Evolutionary conservation across 2,113 vertebrate species (phyloP), one percentile per base, ranked within the genome.

Genomic region (Neofelis nebulosa): DNA sequence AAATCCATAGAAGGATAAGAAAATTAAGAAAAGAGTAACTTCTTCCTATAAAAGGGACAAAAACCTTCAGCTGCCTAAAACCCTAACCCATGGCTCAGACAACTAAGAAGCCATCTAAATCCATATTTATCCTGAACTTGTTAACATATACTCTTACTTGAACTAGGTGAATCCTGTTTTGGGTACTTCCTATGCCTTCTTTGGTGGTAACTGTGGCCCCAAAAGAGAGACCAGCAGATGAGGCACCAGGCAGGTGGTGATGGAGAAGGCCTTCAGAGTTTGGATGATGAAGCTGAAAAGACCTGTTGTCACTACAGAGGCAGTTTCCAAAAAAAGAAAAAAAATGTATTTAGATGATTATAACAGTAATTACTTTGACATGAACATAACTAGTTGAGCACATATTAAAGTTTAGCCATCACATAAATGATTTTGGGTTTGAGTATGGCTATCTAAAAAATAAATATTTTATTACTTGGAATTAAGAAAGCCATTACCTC

Each of bases 111-210:
- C 38, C 12, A 48, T 25, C 80, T 41, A 78, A 91, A 63, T 11
- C 8, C 81, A 57, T 4, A 10, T 48, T 92, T 5, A 14, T 23
- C 21, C 71, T 21, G 25, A 63, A 87, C 5, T n/a, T 12, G 12
- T 94, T 81, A 31, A 23, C 45, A 48, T 27, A 14, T 19, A 5
- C 9, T 96, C 95, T 97, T 97, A 99, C 99, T 99, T 99, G 99
- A 63, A 99, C 99, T 0, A 99, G 99, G 96, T 99, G 99, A 96
- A 99, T 95, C 91, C 99, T 99, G 98, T 98, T 99, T 98, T 98
- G 99, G 94, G 98, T 99, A 99, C 97, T 99, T 97, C 99, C 99
- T 76, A 99, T 79, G 85, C 99, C 99, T 98, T 99, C 99, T 92
- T 99, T 99, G 0, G 99, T 99, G 94, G 99, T 99, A 96, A 99